phyloP scores from a whole-genome alignment of 1,140 invertebrate species.

The Caenorhabditis brenneri region DNA sequence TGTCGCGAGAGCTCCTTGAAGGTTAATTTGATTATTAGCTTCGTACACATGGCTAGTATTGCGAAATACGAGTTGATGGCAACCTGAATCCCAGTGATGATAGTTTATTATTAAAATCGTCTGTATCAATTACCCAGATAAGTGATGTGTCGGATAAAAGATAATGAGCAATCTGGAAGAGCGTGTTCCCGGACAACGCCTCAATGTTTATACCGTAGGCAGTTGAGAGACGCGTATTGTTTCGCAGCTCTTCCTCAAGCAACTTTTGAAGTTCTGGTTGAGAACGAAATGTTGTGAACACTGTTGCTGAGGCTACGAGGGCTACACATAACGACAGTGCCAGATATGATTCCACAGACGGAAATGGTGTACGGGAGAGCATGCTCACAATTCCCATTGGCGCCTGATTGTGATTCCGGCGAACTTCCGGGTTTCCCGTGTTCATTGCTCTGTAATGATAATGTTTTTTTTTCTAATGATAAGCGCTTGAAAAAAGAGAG shows the following conservation, averaged over 20 bases:
- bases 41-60: conserved; percentile 26
- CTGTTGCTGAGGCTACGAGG: neutral
- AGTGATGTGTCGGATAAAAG: conserved; percentile 40
- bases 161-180: conserved; percentile 40
- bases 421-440: neutral
- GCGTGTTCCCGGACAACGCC: neutral
- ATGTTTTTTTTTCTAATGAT: neutral
- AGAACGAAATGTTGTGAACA: neutral
- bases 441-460: conserved; percentile 10
- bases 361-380: conserved; percentile 28
- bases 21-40: conserved; percentile 40
- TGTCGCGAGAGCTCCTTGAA: conserved; percentile 39
- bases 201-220: conserved; percentile 8
- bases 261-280: conserved; percentile 24
- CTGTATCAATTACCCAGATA: conserved; percentile 17
- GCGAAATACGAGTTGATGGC: conserved; percentile 52
- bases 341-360: conserved; percentile 35
- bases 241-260: neutral
- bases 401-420: neutral
- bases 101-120: neutral
- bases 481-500: neutral
- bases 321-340: conserved; percentile 22
- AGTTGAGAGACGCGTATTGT: neutral
- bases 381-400: conserved; percentile 11
- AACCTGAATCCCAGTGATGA: neutral